These are phyloP conservation scores for Diarsia brunnea DNA, from an alignment of 2,888 invertebrate genomes.

Conservation along the genomic window DNA sequence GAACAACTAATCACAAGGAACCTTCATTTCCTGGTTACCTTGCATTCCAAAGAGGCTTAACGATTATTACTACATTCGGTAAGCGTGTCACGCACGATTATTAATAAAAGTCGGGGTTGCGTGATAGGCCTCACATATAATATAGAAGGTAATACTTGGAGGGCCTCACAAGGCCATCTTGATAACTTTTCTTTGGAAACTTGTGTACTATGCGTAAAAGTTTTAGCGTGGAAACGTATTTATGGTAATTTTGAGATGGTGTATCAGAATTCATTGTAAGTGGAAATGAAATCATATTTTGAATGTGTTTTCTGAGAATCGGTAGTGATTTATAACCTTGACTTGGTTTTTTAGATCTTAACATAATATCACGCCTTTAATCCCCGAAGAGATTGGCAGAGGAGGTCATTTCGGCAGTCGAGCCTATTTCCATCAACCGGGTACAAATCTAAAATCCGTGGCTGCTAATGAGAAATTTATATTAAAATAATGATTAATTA, in stretches of 20 bases:
- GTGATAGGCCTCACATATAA: conserved; percentile 40
- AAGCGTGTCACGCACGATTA: conserved; percentile 45
- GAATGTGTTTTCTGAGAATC: not conserved
- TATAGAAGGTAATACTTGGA: conserved; percentile 16
- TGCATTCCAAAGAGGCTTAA: conserved; percentile 30
- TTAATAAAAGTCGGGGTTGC: conserved; percentile 48
- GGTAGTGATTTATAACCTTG: not conserved
- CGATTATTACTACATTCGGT: conserved; percentile 37
- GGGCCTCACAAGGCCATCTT: conserved; percentile 35
- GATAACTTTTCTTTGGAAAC: conserved; percentile 19
- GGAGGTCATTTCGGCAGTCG: too few relatives aligned
- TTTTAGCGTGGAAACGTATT: not conserved
- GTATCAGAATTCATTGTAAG: not conserved
- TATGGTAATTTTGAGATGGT: conserved; percentile 18
- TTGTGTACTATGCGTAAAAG: conserved; percentile 17
- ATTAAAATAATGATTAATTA: too few relatives aligned
- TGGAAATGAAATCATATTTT: not conserved
- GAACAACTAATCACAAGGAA: not conserved
- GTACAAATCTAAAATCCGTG: not conserved
- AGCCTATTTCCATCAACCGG: not conserved
- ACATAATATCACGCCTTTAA: not conserved
- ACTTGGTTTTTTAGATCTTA: not conserved
- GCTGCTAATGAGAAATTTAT: not conserved
- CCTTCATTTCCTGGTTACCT: conserved; percentile 22
- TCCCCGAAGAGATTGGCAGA: not conserved